Evolutionary conservation across 1,140 invertebrate species (phyloP), one percentile per base, ranked within the genome.

Genomic region (Luehdorfia chinensis): DNA sequence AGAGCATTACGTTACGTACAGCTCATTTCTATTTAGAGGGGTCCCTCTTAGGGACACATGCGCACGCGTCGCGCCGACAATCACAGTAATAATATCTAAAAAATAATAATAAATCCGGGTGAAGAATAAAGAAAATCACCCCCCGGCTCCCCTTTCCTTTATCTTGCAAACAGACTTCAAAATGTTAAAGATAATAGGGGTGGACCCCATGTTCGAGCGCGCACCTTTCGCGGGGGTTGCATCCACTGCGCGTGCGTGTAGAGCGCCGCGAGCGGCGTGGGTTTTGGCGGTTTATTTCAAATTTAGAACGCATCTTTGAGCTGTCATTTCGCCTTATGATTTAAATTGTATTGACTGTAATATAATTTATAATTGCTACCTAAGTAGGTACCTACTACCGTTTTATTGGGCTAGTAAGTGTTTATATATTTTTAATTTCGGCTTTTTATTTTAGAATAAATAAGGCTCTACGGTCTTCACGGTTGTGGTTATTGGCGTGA

Each of bases 71-170:
- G 71, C 52, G 52, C 50, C 63, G 47, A 69, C 74, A 81, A 84
- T 81, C 77, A 75, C 63, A 76, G 78, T 85, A 85, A 85, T 85
- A 84, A 84, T 85, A 85, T 79, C 77, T 81, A 84, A 84, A 84
- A 83, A 85, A 85, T 84, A 84, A 85, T 85, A 85, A 85, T 85
- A 85, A 85, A 85, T 84, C 76, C 78, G 75, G 77, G 71, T 80
- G 81, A 85, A 75, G 81, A 85, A 85, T 85, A 85, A 85, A 85
- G 81, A 85, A 85, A 84, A 75, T 80, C 75, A 76, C 75, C 79
- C 81, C 75, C 81, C 59, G 59, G 64, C 66, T 77, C 75, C 78
- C 75, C 72, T 78, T 81, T 75, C 77, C 78, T 85, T 85, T 85
- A 84, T 85, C 81, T 85, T 85, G 81, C 75, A 76, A 76, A 78